These are phyloP conservation scores for Diprion similis DNA, from an alignment of 1,140 invertebrate genomes.

Conservation along the genomic window DNA sequence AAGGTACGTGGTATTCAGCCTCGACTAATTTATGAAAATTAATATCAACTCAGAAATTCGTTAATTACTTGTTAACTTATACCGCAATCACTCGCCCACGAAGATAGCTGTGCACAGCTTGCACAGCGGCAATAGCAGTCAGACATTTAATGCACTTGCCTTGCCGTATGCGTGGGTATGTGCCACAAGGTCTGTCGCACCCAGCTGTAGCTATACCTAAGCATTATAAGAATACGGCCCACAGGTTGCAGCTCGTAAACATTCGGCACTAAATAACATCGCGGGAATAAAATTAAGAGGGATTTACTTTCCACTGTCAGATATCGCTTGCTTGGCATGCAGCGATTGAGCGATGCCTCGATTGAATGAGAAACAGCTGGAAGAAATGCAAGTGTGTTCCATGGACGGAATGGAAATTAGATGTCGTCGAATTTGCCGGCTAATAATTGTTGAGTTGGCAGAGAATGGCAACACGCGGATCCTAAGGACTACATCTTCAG, in stretches of 20 bases:
- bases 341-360: neutral
- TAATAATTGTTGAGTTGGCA: neutral
- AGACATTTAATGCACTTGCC: conserved; percentile 2
- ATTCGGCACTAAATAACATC: neutral
- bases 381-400: neutral
- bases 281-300: conserved; percentile 2
- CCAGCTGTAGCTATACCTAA: neutral
- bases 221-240: neutral
- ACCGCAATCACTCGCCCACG: neutral
- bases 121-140: neutral
- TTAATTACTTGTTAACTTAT: conserved; percentile 1
- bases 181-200: conserved; percentile 2
- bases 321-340: neutral
- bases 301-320: neutral
- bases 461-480: neutral
- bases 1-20: neutral
- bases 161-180: neutral
- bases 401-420: neutral
- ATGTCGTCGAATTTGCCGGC: neutral
- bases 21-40: conserved; percentile 6
- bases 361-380: neutral
- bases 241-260: neutral
- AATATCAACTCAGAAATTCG: neutral
- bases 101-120: no score
- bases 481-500: neutral